Evolutionary conservation across 2,888 invertebrate species (phyloP).

Genomic region (Neoascia interrupta): DNA sequence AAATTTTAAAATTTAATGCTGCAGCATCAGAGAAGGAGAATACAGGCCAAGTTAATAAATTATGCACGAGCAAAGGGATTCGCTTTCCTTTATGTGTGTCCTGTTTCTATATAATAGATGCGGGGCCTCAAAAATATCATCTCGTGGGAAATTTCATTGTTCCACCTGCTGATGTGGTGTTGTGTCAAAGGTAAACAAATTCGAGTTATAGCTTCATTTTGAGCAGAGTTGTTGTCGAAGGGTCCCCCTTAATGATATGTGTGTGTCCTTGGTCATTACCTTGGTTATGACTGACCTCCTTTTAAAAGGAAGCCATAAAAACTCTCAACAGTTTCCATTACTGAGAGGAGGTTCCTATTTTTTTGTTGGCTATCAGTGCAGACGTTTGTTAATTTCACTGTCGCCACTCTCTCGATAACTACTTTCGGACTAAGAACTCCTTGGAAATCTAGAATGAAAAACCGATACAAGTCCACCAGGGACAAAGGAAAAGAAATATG

Average conservation of each 20-base stretch:
- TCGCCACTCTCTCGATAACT: slow-evolving; percentile 34
- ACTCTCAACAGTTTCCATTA: too few relatives aligned
- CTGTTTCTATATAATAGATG: too few relatives aligned
- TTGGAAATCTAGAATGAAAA: too few relatives aligned
- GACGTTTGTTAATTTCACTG: slow-evolving; percentile 36
- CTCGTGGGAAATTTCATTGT: neutral
- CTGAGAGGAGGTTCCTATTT: too few relatives aligned
- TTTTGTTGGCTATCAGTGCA: neutral
- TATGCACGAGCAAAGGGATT: slow-evolving; percentile 32
- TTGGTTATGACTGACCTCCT: neutral
- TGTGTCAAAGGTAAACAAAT: slow-evolving; percentile 11
- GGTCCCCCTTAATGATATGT: slow-evolving; percentile 1
- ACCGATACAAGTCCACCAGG: slow-evolving; percentile 16
- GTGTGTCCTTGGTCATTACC: neutral
- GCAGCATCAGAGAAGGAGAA: neutral
- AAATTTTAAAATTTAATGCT: slow-evolving; percentile 13
- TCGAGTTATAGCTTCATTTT: slow-evolving; percentile 4
- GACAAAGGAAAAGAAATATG: too few relatives aligned
- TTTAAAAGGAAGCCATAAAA: too few relatives aligned
- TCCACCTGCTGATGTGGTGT: neutral
- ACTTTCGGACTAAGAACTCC: too few relatives aligned
- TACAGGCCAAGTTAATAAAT: slow-evolving; percentile 41
- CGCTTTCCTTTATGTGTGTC: too few relatives aligned
- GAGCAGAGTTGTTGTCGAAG: neutral
- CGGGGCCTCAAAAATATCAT: neutral